Percentiles rank a stretch among this genome's conserved stretches.
phyloP scores from a whole-genome alignment of 2,113 vertebrate species.

The Microcebus griseorufus region DNA sequence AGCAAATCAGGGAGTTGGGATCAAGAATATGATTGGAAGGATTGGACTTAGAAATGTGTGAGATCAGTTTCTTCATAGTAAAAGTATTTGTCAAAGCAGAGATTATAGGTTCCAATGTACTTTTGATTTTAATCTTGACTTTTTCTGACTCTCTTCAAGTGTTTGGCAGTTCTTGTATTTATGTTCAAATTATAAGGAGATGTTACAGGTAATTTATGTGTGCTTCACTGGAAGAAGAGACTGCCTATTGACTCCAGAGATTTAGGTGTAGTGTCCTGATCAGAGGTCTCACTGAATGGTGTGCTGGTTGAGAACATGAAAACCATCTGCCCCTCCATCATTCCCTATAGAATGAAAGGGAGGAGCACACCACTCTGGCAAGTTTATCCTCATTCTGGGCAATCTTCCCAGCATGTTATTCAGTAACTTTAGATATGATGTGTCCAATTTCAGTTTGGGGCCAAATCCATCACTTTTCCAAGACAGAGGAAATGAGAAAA shows the following conservation, averaged over 20 bases:
- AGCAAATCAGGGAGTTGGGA: not conserved
- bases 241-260: not conserved
- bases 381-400: not conserved
- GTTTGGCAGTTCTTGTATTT: not conserved
- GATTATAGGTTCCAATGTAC: not conserved
- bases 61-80: not conserved
- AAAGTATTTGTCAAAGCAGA: rapidly evolving
- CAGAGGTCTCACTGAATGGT: not conserved
- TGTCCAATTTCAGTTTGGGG: not conserved
- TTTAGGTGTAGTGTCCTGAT: rapidly evolving
- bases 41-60: not conserved
- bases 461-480: not conserved
- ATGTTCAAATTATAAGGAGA: not conserved
- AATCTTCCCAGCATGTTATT: not conserved
- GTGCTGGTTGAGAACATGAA: not conserved
- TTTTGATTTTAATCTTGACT: not conserved
- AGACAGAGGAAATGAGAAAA: not conserved
- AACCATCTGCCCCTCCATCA: rapidly evolving
- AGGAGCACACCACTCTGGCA: rapidly evolving
- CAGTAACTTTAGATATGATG: not conserved
- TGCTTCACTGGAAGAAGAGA: not conserved
- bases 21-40: not conserved
- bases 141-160: not conserved
- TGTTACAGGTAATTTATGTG: not conserved
- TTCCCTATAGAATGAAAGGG: not conserved